A percentile compares a stretch with the other conserved stretches of the same genome.
phyloP scores from a whole-genome alignment of 2,888 invertebrate genomes.

The Drosophila nigricruria region DNA sequence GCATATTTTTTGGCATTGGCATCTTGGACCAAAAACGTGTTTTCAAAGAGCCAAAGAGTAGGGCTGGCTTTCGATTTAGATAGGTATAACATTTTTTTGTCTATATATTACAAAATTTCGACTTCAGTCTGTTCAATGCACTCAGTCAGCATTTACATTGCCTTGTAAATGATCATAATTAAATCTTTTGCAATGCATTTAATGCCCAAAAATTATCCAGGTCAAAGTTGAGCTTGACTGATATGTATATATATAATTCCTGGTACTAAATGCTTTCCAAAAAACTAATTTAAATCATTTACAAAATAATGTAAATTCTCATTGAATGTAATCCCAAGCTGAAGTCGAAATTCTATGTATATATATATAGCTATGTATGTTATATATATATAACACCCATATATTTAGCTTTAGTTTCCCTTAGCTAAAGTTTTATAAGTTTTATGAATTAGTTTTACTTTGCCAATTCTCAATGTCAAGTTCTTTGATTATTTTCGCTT shows the following conservation, averaged over 20 bases:
- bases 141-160: neutral
- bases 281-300: neutral
- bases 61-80: neutral
- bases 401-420: neutral
- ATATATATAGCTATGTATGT: neutral
- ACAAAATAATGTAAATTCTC: neutral
- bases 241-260: neutral
- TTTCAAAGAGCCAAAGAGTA: conserved; percentile 11
- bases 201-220: too few relatives aligned
- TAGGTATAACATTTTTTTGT: neutral
- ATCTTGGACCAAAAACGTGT: conserved; percentile 40
- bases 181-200: conserved; percentile 5
- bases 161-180: conserved; percentile 12
- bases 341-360: neutral
- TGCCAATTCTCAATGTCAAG: conserved; percentile 39
- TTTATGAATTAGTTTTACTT: neutral
- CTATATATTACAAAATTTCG: neutral
- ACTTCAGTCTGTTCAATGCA: conserved; percentile 11
- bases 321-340: neutral
- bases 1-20: conserved; percentile 25
- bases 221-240: conserved; percentile 14
- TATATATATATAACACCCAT: neutral
- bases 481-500: conserved; percentile 5
- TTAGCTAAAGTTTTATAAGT: neutral
- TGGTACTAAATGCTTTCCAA: neutral